These are phyloP conservation scores for Antheraea pernyi DNA, from an alignment of 1,140 invertebrate genomes.

Conservation along the genomic window DNA sequence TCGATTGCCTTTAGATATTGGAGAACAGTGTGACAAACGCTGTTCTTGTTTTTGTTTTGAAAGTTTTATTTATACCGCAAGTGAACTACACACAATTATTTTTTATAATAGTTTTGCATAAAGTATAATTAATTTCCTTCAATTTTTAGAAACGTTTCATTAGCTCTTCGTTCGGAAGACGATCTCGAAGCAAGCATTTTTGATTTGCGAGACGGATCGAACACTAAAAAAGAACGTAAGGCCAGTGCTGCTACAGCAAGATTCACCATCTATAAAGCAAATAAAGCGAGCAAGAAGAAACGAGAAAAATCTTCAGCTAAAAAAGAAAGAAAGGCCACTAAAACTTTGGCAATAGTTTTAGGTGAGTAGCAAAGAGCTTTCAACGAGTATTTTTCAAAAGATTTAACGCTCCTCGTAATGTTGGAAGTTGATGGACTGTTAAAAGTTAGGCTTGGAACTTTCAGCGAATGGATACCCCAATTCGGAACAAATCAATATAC, in stretches of 20 bases:
- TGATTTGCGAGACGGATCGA: slow-evolving; percentile 58
- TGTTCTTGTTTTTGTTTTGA: too few relatives aligned
- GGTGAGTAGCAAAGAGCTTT: slow-evolving; percentile 81
- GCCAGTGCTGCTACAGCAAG: slow-evolving; percentile 83
- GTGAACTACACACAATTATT: too few relatives aligned
- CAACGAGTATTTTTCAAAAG: slow-evolving; percentile 11
- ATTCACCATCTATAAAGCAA: slow-evolving; percentile 95
- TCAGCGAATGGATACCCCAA: slow-evolving; percentile 4
- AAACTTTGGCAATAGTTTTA: slow-evolving; percentile 98
- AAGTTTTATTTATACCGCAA: too few relatives aligned
- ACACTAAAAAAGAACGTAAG: slow-evolving; percentile 85
- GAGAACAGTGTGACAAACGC: too few relatives aligned
- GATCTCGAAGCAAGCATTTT: slow-evolving; percentile 59
- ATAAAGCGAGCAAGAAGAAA: slow-evolving; percentile 97
- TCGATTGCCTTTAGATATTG: too few relatives aligned
- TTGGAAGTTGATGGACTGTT: slow-evolving; percentile 12
- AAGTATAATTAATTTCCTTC: too few relatives aligned
- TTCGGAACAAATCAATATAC: neutral
- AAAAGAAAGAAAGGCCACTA: slow-evolving; percentile 99
- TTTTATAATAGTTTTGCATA: too few relatives aligned
- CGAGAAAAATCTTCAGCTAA: slow-evolving; percentile 96
- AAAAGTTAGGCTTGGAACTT: slow-evolving; percentile 12
- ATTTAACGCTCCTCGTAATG: slow-evolving; percentile 13
- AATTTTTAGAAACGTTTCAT: slow-evolving; percentile 73
- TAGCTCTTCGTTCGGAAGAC: slow-evolving; percentile 75